Base-by-base conservation (phyloP, 2,113 vertebrate genomes). In the Prunella himalayana region DNA sequence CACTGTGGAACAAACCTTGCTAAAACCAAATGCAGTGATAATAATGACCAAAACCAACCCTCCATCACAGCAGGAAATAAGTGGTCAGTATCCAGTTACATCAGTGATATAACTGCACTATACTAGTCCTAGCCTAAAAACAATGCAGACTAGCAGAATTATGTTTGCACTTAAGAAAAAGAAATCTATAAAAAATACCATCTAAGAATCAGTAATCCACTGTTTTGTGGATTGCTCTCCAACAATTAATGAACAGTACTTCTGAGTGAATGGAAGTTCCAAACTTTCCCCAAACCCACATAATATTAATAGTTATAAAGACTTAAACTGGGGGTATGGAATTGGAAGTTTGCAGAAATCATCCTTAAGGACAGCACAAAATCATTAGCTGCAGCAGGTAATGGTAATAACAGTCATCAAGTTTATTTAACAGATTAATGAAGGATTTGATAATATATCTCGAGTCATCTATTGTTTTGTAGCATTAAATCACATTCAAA, bases 291-390 rank as follows among this genome's bases (percentile, higher is more conserved):
- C 11, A 78, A 84, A 37, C 1, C 8, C 14, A 13, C n/a, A 50
- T 7, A 24, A 13, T 7, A 81, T 50, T 14, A 76, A 69, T 7
- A 75, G 21, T 28, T 47, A 56, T 5, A 56, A 64, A 49, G 27
- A 35, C 2, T 3, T 27, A 82, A 69, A 31, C 1, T 0, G 12
- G 4, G 8, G 11, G 4, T 4, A 2, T 9, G 25, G 41, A 61
- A 64, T 0, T 45, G 35, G 16, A 69, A 61, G 47, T 47, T 28
- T 73, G 83, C 47, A 90, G 51, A 70, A 84, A 79, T 49, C 39
- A n/a, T n/a, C 57, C 44, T 87, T 49, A 60, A 87, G 86, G 19
- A 68, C 39, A 72, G 63, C 45, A 80, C 35, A 68, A 63, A 56
- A 72, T 42, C 53, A 65, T 33, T 15, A 87, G 27, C 25, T 85